Evolutionary conservation across 2,113 vertebrate genomes (phyloP).

Genomic region (Marmota flaviventris): DNA sequence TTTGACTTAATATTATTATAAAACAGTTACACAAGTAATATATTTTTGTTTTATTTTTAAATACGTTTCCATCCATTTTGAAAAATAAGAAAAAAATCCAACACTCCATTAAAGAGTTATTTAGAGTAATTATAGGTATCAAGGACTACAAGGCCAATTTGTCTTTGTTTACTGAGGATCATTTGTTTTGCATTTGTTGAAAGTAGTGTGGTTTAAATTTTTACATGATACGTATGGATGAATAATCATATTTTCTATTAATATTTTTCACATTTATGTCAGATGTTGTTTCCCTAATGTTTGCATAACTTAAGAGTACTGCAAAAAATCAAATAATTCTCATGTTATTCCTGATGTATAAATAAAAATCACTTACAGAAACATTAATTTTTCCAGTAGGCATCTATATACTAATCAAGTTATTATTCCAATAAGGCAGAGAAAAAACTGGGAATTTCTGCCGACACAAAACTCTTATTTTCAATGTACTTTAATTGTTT

Average conservation of each 20-base stretch:
- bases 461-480: background rate
- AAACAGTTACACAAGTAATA: background rate
- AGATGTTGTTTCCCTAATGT: background rate
- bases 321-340: background rate
- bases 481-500: background rate
- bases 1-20: background rate
- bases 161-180: background rate
- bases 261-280: background rate
- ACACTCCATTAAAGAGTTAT: background rate
- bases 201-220: background rate
- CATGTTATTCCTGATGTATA: background rate
- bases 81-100: background rate
- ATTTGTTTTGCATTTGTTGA: conserved; percentile 8
- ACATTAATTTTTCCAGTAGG: background rate
- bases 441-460: background rate
- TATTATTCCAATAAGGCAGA: background rate
- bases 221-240: background rate
- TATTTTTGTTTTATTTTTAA: background rate
- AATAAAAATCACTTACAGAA: background rate
- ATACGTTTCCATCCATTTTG: background rate
- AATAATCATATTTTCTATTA: background rate
- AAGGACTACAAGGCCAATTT: background rate
- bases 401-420: background rate
- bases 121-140: background rate
- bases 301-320: background rate